Evolutionary conservation across 2,888 invertebrate genomes (phyloP).

Genomic region (Lasiommata megera): DNA sequence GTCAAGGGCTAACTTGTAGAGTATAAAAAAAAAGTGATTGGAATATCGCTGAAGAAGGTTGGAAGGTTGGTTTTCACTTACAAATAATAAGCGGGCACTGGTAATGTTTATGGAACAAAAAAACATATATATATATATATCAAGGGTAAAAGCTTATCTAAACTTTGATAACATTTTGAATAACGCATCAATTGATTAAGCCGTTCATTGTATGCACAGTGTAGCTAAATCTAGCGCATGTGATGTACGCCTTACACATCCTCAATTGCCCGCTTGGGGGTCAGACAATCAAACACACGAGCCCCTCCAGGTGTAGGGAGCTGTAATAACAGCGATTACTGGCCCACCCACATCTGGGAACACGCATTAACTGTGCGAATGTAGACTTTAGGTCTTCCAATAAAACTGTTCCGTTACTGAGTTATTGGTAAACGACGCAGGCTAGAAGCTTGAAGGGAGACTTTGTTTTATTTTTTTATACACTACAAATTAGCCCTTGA

Average conservation of each 20-base stretch:
- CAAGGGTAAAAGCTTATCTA: too few relatives aligned
- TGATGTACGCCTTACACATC: constrained; percentile 19
- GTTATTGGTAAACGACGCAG: background rate
- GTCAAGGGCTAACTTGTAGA: too few relatives aligned
- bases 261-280: constrained; percentile 27
- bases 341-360: constrained; percentile 33
- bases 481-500: too few relatives aligned
- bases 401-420: background rate
- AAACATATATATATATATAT: too few relatives aligned
- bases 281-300: constrained; percentile 27
- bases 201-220: background rate
- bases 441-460: too few relatives aligned
- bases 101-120: too few relatives aligned
- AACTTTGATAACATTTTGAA: too few relatives aligned
- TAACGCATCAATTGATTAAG: background rate
- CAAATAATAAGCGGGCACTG: too few relatives aligned
- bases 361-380: constrained; percentile 10
- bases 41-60: too few relatives aligned
- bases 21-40: too few relatives aligned
- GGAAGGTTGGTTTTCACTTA: too few relatives aligned
- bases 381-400: background rate
- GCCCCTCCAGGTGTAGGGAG: constrained; percentile 32
- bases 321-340: constrained; percentile 35
- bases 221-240: constrained; percentile 8
- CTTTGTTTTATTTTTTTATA: too few relatives aligned